Percentiles rank a stretch among this genome's conserved stretches.
These are phyloP conservation scores for Euglossa dilemma DNA, from an alignment of 1,140 invertebrate species.

Conservation along the genomic window DNA sequence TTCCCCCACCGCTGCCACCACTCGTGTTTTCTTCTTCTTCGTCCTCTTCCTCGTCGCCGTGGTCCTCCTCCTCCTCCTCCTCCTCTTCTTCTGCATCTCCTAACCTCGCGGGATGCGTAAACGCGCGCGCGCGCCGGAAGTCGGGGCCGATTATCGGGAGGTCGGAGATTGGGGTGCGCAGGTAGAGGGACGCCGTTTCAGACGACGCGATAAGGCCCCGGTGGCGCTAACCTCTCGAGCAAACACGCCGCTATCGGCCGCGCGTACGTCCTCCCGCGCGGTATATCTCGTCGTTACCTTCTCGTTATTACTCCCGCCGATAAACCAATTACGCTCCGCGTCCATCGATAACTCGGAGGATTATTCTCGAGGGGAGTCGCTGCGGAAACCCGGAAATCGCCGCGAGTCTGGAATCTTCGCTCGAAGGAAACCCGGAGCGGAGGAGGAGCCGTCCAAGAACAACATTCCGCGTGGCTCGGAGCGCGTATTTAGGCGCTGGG, in stretches of 20 bases:
- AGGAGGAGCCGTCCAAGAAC: too few species aligned
- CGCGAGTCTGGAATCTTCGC: too few species aligned
- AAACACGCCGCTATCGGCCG: slow-evolving; percentile 60
- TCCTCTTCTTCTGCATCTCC: slow-evolving; percentile 34
- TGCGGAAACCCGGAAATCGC: too few species aligned
- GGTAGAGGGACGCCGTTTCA: slow-evolving; percentile 54
- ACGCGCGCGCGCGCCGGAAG: slow-evolving; percentile 28
- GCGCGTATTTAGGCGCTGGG: too few species aligned
- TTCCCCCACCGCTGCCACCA: slow-evolving; percentile 61
- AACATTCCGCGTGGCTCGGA: too few species aligned
- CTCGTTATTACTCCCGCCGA: slow-evolving; percentile 37
- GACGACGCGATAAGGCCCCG: slow-evolving; percentile 69
- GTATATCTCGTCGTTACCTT: slow-evolving; percentile 16
- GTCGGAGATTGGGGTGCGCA: slow-evolving; percentile 9
- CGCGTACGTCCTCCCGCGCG: slow-evolving; percentile 16
- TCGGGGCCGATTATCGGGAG: background rate
- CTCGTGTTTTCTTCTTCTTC: slow-evolving; percentile 48
- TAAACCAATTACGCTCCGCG: slow-evolving; percentile 46
- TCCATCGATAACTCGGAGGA: slow-evolving; percentile 24
- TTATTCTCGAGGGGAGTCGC: slow-evolving; percentile 15
- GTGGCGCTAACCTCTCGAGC: slow-evolving; percentile 67
- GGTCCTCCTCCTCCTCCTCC: too few species aligned
- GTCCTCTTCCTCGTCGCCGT: slow-evolving; percentile 25
- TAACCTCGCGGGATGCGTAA: slow-evolving; percentile 44
- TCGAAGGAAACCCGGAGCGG: too few species aligned